These are phyloP conservation scores for Otolemur crassicaudatus DNA, from an alignment of 2,797 vertebrate genomes.

Conservation along the genomic window DNA sequence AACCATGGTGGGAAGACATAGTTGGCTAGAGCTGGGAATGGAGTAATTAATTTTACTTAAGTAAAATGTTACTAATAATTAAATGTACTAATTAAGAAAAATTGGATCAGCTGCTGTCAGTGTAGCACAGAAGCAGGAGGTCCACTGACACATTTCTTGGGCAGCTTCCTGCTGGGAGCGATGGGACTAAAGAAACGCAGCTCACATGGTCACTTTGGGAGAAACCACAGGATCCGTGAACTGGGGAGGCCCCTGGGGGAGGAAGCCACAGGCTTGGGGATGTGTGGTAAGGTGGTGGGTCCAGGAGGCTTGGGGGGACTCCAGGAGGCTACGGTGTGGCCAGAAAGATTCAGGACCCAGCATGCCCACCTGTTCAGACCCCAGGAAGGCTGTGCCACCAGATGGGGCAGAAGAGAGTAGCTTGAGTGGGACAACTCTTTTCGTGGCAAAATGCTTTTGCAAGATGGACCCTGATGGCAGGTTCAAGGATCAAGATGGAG, in stretches of 20 bases:
- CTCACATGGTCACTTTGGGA: background rate
- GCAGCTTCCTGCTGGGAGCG: background rate
- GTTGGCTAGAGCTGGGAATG: conserved; percentile 24
- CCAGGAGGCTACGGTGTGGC: background rate
- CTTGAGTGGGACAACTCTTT: no score
- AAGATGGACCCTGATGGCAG: background rate
- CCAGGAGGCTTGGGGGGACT: background rate
- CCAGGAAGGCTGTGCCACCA: background rate
- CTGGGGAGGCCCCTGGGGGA: background rate
- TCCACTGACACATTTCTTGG: background rate
- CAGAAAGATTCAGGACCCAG: background rate
- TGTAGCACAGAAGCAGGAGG: background rate
- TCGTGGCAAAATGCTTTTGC: background rate
- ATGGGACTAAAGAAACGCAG: fast-evolving
- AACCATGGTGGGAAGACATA: background rate
- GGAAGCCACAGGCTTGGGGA: background rate
- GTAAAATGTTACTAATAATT: conserved; percentile 74
- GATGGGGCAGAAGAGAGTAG: background rate
- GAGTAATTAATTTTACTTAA: conserved; percentile 70
- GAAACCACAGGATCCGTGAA: background rate
- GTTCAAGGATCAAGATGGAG: background rate
- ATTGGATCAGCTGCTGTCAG: conserved; percentile 44
- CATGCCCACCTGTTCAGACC: background rate
- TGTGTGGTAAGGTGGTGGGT: background rate
- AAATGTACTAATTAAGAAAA: conserved; percentile 66